Conservation (phyloP, 2,888 invertebrate species). For the Subacronicta megacephala region DNA sequence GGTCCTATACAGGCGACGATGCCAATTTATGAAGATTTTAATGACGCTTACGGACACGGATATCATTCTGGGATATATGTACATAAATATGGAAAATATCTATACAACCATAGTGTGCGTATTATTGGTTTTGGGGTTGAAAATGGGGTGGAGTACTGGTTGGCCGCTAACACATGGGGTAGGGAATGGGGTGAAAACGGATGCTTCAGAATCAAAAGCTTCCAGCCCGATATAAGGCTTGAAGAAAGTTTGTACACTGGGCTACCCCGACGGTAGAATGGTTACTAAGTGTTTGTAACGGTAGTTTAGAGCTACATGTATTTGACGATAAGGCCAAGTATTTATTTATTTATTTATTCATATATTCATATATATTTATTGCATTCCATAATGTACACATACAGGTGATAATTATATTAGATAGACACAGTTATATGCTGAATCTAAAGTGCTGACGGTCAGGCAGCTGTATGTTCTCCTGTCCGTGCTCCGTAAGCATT, state of each 20-base stretch:
- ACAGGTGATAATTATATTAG: too few relatives aligned
- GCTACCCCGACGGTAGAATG: too few relatives aligned
- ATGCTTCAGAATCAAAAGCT: constrained; percentile 18
- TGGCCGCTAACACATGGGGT: constrained; percentile 44
- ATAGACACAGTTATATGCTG: too few relatives aligned
- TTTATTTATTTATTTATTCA: too few relatives aligned
- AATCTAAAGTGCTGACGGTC: too few relatives aligned
- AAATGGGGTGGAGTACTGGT: constrained; percentile 31
- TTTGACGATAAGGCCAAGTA: too few relatives aligned
- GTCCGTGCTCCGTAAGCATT: too few relatives aligned
- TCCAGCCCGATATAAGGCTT: background rate
- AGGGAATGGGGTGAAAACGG: constrained; percentile 26
- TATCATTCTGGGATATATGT: constrained; percentile 22
- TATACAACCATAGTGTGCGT: constrained; percentile 19
- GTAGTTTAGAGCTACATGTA: too few relatives aligned
- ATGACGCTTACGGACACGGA: fast-evolving
- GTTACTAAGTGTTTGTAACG: too few relatives aligned
- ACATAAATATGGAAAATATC: fast-evolving
- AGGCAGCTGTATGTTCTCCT: too few relatives aligned
- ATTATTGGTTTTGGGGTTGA: constrained; percentile 46
- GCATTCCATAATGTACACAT: too few relatives aligned
- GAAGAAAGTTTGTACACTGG: background rate
- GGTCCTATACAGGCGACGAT: constrained; percentile 32
- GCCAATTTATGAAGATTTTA: constrained; percentile 11
- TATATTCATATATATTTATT: too few relatives aligned